Conservation (phyloP, 2,888 invertebrate genomes). For the Petrolisthes cinctipes region DNA sequence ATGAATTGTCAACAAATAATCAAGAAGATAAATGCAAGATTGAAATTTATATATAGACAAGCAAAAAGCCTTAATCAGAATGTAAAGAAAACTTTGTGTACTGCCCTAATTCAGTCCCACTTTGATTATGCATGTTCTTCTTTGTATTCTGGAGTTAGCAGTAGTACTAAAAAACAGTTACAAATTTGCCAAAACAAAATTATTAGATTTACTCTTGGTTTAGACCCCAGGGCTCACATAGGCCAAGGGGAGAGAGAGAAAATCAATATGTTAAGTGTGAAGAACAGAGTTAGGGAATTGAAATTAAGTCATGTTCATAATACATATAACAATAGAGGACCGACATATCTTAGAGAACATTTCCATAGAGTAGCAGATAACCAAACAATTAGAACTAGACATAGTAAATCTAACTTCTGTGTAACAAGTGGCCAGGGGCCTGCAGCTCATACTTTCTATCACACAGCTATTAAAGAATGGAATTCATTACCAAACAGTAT, state of each 20-base stretch:
- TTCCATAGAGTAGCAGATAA: too few relatives aligned
- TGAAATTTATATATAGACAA: not conserved
- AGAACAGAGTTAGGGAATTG: not conserved
- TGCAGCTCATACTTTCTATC: not conserved
- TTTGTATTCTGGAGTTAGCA: not conserved
- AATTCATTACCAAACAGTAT: conserved; percentile 10
- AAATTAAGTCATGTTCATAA: conserved; percentile 8
- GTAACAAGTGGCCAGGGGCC: not conserved
- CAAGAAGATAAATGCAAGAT: conserved; percentile 14
- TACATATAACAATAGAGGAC: too few relatives aligned
- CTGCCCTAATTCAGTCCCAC: too few relatives aligned
- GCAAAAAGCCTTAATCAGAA: not conserved
- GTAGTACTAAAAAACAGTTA: not conserved
- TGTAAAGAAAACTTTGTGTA: not conserved
- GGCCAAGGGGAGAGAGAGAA: not conserved
- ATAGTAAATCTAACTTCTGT: too few relatives aligned
- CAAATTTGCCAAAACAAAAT: conserved; percentile 4
- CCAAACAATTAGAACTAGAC: not conserved
- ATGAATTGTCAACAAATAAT: not conserved
- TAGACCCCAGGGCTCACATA: not conserved
- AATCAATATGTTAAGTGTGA: not conserved
- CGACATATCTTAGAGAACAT: too few relatives aligned
- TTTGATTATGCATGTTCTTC: conserved; percentile 12
- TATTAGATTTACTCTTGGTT: not conserved
- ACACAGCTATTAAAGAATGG: not conserved